Percentiles rank a stretch among this genome's conserved stretches.
phyloP scores from a whole-genome alignment of 2,888 invertebrate species.

The Cerastis leucographa region DNA sequence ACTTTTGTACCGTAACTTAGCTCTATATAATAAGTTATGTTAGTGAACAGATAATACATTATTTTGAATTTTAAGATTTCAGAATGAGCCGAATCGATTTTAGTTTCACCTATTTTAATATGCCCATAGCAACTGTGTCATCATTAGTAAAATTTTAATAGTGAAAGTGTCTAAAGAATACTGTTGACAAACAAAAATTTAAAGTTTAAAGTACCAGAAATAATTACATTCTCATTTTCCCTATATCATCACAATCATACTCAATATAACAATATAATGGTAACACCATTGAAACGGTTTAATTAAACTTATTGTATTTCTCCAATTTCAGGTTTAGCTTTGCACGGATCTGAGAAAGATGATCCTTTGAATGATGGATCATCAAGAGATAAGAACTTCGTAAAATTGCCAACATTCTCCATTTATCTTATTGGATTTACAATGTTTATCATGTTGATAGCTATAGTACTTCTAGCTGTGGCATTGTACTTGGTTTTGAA shows the following conservation, averaged over 20 bases:
- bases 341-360: neutral
- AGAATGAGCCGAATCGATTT: neutral
- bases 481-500: constrained; percentile 33
- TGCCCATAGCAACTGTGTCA: neutral
- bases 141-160: neutral
- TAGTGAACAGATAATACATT: neutral
- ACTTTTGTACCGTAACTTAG: neutral
- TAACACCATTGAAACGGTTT: neutral
- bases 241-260: no score
- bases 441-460: constrained; percentile 46
- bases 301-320: neutral
- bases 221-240: neutral
- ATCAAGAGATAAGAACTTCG: neutral
- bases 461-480: constrained; percentile 42
- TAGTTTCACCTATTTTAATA: neutral
- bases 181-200: neutral
- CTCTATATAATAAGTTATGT: neutral
- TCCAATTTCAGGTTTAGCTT: constrained; percentile 31
- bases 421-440: constrained; percentile 47
- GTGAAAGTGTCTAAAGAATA: neutral
- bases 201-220: neutral
- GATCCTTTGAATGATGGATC: neutral
- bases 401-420: constrained; percentile 20
- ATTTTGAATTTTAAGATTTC: neutral
- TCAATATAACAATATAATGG: neutral